Base-by-base conservation (phyloP, 1,140 invertebrate genomes). In the Cydia amplana region DNA sequence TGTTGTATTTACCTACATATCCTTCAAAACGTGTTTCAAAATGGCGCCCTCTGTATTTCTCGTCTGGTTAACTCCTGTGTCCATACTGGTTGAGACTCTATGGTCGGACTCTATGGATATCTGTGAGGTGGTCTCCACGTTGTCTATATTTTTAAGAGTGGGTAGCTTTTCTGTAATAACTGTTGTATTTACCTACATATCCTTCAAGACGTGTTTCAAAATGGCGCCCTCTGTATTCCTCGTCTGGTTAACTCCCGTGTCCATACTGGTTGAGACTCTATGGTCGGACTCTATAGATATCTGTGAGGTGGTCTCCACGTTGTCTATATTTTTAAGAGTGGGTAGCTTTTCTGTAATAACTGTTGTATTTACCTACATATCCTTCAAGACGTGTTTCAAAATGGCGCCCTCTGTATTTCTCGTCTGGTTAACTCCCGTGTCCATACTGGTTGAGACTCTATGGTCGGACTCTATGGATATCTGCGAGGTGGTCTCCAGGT, bases 41-140 rank as follows among this genome's bases (percentile, higher is more conserved):
- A 93, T 93, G 12, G 93, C 87, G 4, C 93, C 88, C 67, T 93
- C 90, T 6, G 87, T 93, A 72, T 93, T 92, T 25, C 93, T 85
- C 0, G 88, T 92, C 72, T 93, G 92, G 40, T 88, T 93, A 6
- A 93, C 84, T 0, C 91, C 91, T 1, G 89, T 87, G 70, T 93
- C 91, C 14, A 92, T 72, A 7, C 49, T 51, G 4, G 84, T 80
- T 0, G 84, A 18, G 81, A 76, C 18, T 90, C 84, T 14, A 32
- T 32, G 3, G 28, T 28, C 3, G n/a, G 81, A 75, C 18, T 90
- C 84, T 7, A 32, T 32, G 32, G 32, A 32, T 32, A 32, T 6
- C 5, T 32, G 32, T 0, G 32, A 32, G 5, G 4, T 32, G 32
- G 32, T 6, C 16, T 91, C 87, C 12, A 85, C 20, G 1, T 77